Conservation (phyloP, 2,797 vertebrate genomes). For the Rhynchotus rufescens region DNA sequence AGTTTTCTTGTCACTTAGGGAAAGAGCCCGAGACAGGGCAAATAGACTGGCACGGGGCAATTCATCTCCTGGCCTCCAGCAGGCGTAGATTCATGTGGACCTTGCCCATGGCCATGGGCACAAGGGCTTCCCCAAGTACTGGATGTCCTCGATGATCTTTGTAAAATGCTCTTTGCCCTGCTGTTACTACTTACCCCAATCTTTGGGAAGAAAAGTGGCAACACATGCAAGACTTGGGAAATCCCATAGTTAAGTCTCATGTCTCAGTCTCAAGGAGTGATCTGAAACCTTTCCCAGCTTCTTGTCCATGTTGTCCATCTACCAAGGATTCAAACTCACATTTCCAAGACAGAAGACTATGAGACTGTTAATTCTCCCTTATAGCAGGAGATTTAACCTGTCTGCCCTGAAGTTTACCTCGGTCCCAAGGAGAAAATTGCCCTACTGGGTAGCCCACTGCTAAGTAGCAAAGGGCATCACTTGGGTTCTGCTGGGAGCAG, state of each 20-base stretch:
- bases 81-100: not conserved
- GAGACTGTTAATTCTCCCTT: no score
- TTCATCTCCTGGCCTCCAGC: not conserved
- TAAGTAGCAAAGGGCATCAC: no score
- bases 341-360: no score
- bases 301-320: not conserved
- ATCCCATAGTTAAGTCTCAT: not conserved
- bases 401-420: no score
- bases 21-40: no score
- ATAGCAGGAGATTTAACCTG: no score
- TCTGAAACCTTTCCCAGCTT: not conserved
- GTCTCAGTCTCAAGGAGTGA: not conserved
- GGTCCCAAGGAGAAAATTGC: no score
- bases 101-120: not conserved
- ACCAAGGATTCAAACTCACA: not conserved
- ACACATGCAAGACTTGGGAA: not conserved
- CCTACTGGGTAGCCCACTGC: no score
- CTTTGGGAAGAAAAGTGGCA: not conserved
- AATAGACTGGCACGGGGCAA: no score
- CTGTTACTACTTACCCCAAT: not conserved
- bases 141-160: not conserved
- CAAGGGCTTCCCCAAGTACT: not conserved
- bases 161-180: not conserved
- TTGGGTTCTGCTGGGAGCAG: no score
- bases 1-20: no score